Base-by-base conservation (phyloP, 2,888 invertebrate genomes). In the Polyploca ridens region DNA sequence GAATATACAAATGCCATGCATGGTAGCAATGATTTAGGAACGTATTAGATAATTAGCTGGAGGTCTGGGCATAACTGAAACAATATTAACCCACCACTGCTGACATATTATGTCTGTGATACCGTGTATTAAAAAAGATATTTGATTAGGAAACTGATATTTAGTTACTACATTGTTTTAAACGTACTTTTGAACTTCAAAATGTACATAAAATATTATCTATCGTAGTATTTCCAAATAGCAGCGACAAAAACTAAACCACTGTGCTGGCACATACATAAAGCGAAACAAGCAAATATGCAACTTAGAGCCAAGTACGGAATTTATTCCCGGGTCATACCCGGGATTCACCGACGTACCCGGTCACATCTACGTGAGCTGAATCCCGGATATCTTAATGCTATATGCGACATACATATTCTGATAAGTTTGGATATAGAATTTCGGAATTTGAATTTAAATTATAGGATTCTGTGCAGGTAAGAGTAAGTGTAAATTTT, bases 291-390 rank as follows among this genome's bases (percentile, higher is more conserved):
- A 35, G 60, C 64, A 38, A 54, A 60, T 61, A 64, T 64, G 64
- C 64, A 64, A 33, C 59, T 63, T 61, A 14, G 63, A 66, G 58
- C 63, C 62, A 57, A 59, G 62, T 33, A 19, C 62, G 46, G 41
- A 63, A 63, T 66, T 66, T 64, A 59, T 62, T 60, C 54, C 57
- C 62, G 60, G 64, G 57, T 64, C 66, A 63, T 64, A 57, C 62
- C 54, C 62, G 62, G 59, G 58, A 66, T 59, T 49, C 60, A 54
- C 35, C 49, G 58, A 59, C 46, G 46, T 49, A 49, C 35, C 59
- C 16, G 62, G 62, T 58, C 63, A 61, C 57, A 58, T 58, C 13
- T 35, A 58, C 66, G 66, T 66, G 66, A 58, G 46, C 54, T 0
- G 66, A 33, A 64, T 62, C n/a, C 33, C 14, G 49, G 35, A 62